Percentiles rank a stretch among this genome's conserved stretches.
Evolutionary conservation across 1,140 invertebrate species (phyloP).

Genomic region (Ptiloglossa arizonensis): DNA sequence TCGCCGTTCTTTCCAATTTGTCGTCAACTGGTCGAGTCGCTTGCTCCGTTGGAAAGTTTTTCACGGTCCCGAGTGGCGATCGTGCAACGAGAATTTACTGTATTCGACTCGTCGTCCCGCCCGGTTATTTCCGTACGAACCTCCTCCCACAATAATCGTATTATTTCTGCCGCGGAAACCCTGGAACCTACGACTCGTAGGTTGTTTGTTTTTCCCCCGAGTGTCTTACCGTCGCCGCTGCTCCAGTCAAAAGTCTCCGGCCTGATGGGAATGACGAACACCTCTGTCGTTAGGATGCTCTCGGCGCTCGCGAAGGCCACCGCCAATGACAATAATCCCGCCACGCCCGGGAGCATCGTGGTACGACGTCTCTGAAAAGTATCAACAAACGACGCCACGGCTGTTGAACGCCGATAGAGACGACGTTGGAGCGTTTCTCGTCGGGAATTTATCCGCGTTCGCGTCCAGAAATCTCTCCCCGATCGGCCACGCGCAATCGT

Average conservation of each 20-base stretch:
- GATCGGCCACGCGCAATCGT: slow-evolving; percentile 8
- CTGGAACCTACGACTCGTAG: no score
- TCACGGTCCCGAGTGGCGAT: no score
- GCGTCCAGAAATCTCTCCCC: background rate
- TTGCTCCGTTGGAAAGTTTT: no score
- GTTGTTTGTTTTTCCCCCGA: background rate
- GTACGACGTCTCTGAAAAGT: slow-evolving; percentile 37
- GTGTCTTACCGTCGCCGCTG: slow-evolving; percentile 78
- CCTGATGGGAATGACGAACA: slow-evolving; percentile 81
- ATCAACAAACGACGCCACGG: slow-evolving; percentile 14
- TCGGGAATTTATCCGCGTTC: background rate
- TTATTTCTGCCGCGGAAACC: background rate
- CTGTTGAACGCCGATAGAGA: background rate
- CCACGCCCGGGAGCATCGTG: slow-evolving; percentile 42
- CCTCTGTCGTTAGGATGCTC: slow-evolving; percentile 79
- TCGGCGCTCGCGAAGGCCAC: slow-evolving; percentile 66
- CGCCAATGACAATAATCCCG: slow-evolving; percentile 48
- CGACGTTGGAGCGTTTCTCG: no score
- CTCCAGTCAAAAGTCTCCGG: slow-evolving; percentile 82
- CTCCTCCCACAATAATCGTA: background rate
- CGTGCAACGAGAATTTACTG: no score
- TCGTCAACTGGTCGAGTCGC: no score
- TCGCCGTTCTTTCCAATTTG: no score
- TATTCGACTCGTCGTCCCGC: background rate
- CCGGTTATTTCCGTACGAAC: background rate